These are phyloP conservation scores for Capitella teleta DNA, from an alignment of 1,140 invertebrate genomes.

Conservation along the genomic window DNA sequence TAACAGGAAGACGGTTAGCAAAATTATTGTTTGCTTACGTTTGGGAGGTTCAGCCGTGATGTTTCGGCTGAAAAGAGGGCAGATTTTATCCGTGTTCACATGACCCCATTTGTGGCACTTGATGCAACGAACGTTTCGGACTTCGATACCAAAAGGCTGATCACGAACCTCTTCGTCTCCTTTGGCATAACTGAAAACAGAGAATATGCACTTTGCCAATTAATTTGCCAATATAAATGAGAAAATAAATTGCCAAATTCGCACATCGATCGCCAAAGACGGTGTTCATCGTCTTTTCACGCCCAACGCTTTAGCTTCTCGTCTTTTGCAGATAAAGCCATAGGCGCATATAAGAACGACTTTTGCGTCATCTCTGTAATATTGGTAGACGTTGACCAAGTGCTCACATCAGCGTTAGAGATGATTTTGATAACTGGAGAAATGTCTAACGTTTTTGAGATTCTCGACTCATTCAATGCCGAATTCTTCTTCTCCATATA, in stretches of 20 bases:
- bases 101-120: conserved; percentile 99
- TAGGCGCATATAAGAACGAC: too few relatives aligned
- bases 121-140: conserved; percentile 92
- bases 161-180: conserved; percentile 91
- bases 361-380: too few relatives aligned
- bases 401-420: too few relatives aligned
- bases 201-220: conserved; percentile 16
- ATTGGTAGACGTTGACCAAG: too few relatives aligned
- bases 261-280: neutral
- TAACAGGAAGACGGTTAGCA: too few relatives aligned
- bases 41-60: conserved; percentile 35
- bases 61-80: conserved; percentile 63
- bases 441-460: too few relatives aligned
- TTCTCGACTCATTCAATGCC: too few relatives aligned
- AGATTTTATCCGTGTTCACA: conserved; percentile 96
- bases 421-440: too few relatives aligned
- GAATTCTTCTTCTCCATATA: too few relatives aligned
- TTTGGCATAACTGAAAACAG: conserved; percentile 69
- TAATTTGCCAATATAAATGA: neutral
- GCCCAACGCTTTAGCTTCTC: too few relatives aligned
- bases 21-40: conserved; percentile 25
- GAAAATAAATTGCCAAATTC: neutral
- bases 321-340: too few relatives aligned
- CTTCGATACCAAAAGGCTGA: conserved; percentile 94
- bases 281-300: neutral